phyloP scores from a whole-genome alignment of 2,888 invertebrate genomes.

The Prenolepis imparis region DNA sequence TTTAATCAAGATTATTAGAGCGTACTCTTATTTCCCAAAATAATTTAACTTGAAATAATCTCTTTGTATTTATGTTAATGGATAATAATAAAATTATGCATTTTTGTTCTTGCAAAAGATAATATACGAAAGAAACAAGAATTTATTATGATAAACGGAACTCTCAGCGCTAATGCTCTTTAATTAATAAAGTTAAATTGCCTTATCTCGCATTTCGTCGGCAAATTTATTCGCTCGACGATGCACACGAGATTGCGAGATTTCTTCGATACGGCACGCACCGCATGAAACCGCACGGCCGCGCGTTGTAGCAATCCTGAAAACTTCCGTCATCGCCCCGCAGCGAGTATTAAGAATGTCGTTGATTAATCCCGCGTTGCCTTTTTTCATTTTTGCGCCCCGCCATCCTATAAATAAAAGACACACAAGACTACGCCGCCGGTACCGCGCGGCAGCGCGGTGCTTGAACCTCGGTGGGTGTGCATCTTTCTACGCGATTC shows the following conservation, averaged over 20 bases:
- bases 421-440: constrained; percentile 14
- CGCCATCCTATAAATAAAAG: constrained; percentile 58
- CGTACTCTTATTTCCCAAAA: neutral
- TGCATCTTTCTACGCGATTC: constrained; percentile 27
- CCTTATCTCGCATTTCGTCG: constrained; percentile 16
- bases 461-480: constrained; percentile 49
- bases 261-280: constrained; percentile 34
- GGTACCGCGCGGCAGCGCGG: constrained; percentile 34
- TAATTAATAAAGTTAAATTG: constrained; percentile 34
- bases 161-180: constrained; percentile 2
- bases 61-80: neutral
- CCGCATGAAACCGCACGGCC: constrained; percentile 28
- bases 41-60: constrained; percentile 14
- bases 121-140: neutral
- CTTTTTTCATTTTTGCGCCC: constrained; percentile 56
- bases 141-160: constrained; percentile 41
- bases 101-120: neutral
- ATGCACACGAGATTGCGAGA: constrained; percentile 25
- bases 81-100: neutral
- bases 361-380: constrained; percentile 61
- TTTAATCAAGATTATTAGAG: neutral
- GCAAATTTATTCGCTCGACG: constrained; percentile 42
- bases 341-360: constrained; percentile 61
- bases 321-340: constrained; percentile 60
- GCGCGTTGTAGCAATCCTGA: constrained; percentile 47